Evolutionary conservation across 2,797 vertebrate genomes (phyloP), one percentile per base, ranked within the genome.

Genomic region (Enteromius unitaeniatus): DNA sequence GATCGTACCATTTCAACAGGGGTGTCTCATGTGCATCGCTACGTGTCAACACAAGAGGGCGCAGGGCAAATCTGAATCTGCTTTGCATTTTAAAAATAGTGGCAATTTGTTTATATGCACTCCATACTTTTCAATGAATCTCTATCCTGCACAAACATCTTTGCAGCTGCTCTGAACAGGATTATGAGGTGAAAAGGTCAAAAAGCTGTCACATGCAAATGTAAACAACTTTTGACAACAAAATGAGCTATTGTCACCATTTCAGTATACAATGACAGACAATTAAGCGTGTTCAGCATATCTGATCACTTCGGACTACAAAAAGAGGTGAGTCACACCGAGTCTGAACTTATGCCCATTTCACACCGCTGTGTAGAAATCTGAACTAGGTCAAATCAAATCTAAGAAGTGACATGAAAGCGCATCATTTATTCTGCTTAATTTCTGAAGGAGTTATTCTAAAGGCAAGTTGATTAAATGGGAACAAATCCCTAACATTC

Each of bases 1-100:
- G 94, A 90, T 87, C 87, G 78, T 93, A 94, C 94, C 94, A 95
- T 91, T 93, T 70, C 67, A 87, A 87, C 77, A 89, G 87, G 76
- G 91, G 86, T 88, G 81, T 72, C 21, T 37, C 58, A 74, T 10
- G 13, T 85, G 70, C 77, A 83, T 69, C n/a, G n/a, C 84, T 85
- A 34, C 47, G 55, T 82, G 15, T 68, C 58, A 85, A 87, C 88
- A 88, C 86, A 74, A 89, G 87, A 82, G 84, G 88, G 87, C 81
- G 86, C 76, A 67, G 19, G 73, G 78, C 40, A 58, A 75, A 87
- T 49, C 2, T 26, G 4, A n/a, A 47, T 72, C 37, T 80, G 49
- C 17, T 70, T 23, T 68, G 34, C 9, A 67, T 67, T 47, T 75
- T 47, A 80, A 69, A 81, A 81, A 58, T 10, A 75, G 8, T 64